Percentiles rank a stretch among this genome's conserved stretches.
Evolutionary conservation across 2,113 vertebrate genomes (phyloP).

Genomic region (Emydocephalus ijimae): DNA sequence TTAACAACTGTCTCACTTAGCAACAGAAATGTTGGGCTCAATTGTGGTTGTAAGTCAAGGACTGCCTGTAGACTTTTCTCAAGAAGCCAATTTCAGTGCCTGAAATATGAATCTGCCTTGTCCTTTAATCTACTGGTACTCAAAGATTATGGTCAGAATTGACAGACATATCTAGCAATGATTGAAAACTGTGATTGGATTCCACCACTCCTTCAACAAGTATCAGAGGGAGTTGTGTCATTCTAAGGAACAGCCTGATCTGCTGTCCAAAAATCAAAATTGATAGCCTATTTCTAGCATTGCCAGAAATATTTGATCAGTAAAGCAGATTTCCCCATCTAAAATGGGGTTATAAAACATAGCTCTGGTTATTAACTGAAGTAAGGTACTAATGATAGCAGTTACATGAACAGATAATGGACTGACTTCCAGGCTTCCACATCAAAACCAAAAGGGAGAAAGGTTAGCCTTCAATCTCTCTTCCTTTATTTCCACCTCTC

Average conservation of each 20-base stretch:
- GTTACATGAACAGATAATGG: neutral
- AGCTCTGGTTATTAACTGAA: neutral
- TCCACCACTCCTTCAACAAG: neutral
- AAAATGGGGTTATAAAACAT: constrained; percentile 14
- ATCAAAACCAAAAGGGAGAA: neutral
- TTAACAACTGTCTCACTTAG: neutral
- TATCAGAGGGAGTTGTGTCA: neutral
- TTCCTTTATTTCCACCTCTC: neutral
- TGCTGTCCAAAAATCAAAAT: neutral
- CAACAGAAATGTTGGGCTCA: neutral
- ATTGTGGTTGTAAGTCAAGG: neutral
- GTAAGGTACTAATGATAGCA: constrained; percentile 4
- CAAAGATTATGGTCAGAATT: neutral
- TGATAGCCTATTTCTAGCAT: neutral
- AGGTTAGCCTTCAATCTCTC: neutral
- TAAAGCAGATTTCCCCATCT: constrained; percentile 5
- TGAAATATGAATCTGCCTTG: neutral
- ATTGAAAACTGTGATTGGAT: neutral
- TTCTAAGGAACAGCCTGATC: neutral
- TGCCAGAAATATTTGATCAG: neutral
- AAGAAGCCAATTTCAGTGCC: neutral
- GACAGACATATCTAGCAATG: neutral
- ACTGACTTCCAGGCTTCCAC: neutral
- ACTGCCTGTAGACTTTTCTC: neutral
- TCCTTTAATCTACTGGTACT: neutral